These are phyloP conservation scores for Metalampra italica DNA, from an alignment of 2,888 invertebrate species.

Conservation along the genomic window DNA sequence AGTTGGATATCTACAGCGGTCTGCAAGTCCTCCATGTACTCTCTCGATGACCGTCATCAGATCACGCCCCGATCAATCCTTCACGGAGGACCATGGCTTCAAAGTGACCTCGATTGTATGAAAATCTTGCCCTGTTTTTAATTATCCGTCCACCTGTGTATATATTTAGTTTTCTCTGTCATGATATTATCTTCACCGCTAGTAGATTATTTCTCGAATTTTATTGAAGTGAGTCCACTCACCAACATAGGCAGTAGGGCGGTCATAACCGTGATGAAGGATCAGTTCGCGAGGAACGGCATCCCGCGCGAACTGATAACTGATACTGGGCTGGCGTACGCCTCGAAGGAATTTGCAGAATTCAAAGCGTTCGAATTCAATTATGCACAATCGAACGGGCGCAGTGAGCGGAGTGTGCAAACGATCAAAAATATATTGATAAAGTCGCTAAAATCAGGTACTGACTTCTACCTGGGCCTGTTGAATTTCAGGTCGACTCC, in stretches of 20 bases:
- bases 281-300: constrained; percentile 11
- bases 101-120: too few species aligned
- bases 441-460: constrained; percentile 3
- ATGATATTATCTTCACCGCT: too few species aligned
- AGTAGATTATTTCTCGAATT: constrained; percentile 4
- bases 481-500: constrained; percentile 8
- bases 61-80: too few species aligned
- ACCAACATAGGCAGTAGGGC: background rate
- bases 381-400: constrained; percentile 14
- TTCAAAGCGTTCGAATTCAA: background rate
- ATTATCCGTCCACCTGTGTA: too few species aligned
- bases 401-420: constrained; percentile 11
- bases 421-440: constrained; percentile 12
- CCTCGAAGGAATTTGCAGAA: background rate
- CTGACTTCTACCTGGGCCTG: constrained; percentile 13
- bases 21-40: too few species aligned
- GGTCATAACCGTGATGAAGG: constrained; percentile 12
- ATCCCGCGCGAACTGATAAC: constrained; percentile 1
- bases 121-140: too few species aligned
- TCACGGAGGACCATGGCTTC: too few species aligned
- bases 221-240: background rate
- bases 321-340: constrained; percentile 1
- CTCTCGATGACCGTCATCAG: too few species aligned
- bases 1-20: too few species aligned
- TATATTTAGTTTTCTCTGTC: too few species aligned